phyloP scores from a whole-genome alignment of 2,113 vertebrate species.

The Zosterops japonicus region DNA sequence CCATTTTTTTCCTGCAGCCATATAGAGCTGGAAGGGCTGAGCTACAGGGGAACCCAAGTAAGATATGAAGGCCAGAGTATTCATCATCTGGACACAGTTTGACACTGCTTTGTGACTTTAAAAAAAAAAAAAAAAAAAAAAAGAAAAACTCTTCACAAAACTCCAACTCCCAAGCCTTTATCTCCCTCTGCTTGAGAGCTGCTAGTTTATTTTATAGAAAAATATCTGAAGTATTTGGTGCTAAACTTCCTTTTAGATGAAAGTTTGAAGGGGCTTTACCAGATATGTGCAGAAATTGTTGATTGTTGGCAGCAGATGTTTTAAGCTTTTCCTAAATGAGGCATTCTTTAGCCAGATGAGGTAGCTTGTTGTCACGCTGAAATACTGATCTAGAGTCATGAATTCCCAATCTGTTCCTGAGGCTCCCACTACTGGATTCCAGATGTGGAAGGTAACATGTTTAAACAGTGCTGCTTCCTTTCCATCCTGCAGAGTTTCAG shows the following conservation, averaged over 20 bases:
- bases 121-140: background rate
- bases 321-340: background rate
- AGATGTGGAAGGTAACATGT: background rate
- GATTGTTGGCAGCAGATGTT: background rate
- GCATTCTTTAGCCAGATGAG: background rate
- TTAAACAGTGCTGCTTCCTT: background rate
- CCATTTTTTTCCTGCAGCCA: background rate
- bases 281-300: background rate
- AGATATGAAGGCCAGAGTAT: background rate
- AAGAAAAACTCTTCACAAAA: background rate
- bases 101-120: background rate
- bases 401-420: background rate
- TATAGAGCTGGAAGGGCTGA: background rate
- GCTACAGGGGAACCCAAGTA: background rate
- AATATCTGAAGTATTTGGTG: background rate
- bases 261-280: background rate
- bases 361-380: background rate
- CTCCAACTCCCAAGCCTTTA: background rate
- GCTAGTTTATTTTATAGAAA: background rate
- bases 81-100: background rate
- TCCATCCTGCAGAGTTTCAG: background rate
- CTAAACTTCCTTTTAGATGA: background rate
- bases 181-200: background rate
- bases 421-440: background rate
- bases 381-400: conserved; percentile 9